Base-by-base conservation (phyloP, 1,140 invertebrate species). In the Bombyx mandarina region DNA sequence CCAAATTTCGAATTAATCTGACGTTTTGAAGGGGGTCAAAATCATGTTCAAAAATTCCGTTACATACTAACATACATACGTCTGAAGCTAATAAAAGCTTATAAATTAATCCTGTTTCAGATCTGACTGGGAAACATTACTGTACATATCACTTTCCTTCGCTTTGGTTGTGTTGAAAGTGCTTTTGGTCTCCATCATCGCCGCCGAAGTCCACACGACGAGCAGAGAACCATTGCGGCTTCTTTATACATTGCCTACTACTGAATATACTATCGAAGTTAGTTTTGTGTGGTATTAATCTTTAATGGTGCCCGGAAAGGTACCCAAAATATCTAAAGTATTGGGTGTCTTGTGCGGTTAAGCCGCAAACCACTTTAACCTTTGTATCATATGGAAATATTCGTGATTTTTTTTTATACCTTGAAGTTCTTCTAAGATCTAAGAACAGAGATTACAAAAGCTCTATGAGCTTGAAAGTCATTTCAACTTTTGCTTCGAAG, bases 241-340 rank as follows among this genome's bases (percentile, higher is more conserved):
- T 9, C 46, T 75, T 2, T 65, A 70, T 18, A 65, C 53, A 35
- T 49, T 67, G 3, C 63, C 72, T 22, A 18, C 56, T 43, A 52
- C 60, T 2, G 62, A 61, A 5, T 75, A 75, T 52, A 69, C 56
- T 57, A 10, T 45, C 43, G 63, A 71, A 53, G 71, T 74, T 62
- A 63, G 58, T 43, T 7, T 22, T 51, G 42, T n/a, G 43, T 8
- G 26, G 26, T 10, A 35, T 42, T 52, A 10, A 10, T 52, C 9
- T 42, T 9, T 52, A n/a, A 8, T 10, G 8, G 26, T 52, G 8
- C 10, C 2, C 3, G 18, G 9, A 51, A 3, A 47, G 1, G 8
- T 47, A 47, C n/a, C 45, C 8, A 3, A 2, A 47, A 10, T 47
- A 10, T 3, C 45, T 12, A 47, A 47, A 12, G 8, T 10, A 47